Evolutionary conservation across 1,140 invertebrate genomes (phyloP).

Genomic region (Drosophila tani): DNA sequence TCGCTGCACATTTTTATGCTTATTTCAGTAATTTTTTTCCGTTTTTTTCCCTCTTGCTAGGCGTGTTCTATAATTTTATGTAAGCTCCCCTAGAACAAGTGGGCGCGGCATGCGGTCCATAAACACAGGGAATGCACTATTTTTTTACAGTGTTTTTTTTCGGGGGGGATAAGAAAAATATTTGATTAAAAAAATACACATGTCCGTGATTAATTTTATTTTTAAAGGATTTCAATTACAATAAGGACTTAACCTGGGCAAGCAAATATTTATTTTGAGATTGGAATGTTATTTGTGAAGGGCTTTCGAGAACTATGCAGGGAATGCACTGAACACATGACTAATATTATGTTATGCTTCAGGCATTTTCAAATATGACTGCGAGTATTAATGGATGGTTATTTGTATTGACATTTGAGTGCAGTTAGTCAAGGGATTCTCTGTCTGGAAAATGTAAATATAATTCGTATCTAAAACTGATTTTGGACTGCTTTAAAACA

Average conservation of each 20-base stretch:
- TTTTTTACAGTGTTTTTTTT: slow-evolving; percentile 28
- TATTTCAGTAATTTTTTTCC: slow-evolving; percentile 54
- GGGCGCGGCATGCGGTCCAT: slow-evolving; percentile 55
- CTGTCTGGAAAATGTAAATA: neutral
- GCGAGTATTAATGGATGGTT: neutral
- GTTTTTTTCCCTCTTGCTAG: slow-evolving; percentile 42
- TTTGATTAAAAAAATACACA: slow-evolving; percentile 29
- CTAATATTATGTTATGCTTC: neutral
- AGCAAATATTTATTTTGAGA: slow-evolving; percentile 33
- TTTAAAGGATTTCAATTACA: slow-evolving; percentile 47
- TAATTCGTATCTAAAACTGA: neutral
- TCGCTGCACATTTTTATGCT: slow-evolving; percentile 52
- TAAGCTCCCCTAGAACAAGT: slow-evolving; percentile 50
- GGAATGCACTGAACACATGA: neutral
- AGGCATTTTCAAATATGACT: neutral
- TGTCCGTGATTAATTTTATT: slow-evolving; percentile 49
- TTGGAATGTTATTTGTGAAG: slow-evolving; percentile 23
- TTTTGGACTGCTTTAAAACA: neutral
- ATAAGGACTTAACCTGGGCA: slow-evolving; percentile 18
- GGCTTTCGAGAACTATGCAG: slow-evolving; percentile 10
- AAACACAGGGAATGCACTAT: slow-evolving; percentile 9
- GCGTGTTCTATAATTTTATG: slow-evolving; percentile 66
- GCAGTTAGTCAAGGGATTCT: slow-evolving; percentile 3
- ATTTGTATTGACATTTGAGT: neutral
- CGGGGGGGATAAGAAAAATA: slow-evolving; percentile 29